These are phyloP conservation scores for Carassius auratus DNA, from an alignment of 2,113 vertebrate species.

Conservation along the genomic window DNA sequence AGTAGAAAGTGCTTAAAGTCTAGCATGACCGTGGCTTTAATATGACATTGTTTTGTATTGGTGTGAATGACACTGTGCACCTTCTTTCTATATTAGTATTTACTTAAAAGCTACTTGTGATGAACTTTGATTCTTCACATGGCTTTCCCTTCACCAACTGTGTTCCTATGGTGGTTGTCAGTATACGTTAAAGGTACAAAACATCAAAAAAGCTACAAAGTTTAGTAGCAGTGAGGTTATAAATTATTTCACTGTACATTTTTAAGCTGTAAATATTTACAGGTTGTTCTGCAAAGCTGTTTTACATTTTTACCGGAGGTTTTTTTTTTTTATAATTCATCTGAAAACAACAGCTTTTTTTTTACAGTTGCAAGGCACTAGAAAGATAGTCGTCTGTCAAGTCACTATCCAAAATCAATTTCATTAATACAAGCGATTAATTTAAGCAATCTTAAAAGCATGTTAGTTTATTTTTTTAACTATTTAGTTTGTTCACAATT, in stretches of 20 bases:
- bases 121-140: background rate
- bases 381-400: background rate
- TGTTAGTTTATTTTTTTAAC: background rate
- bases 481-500: background rate
- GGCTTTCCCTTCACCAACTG: background rate
- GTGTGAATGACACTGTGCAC: background rate
- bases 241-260: background rate
- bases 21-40: too few species aligned
- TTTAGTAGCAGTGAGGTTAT: background rate
- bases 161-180: background rate
- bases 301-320: background rate
- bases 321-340: too few species aligned
- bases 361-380: too few species aligned
- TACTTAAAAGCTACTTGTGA: background rate
- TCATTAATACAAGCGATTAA: background rate
- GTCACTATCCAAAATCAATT: background rate
- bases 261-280: background rate
- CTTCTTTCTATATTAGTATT: background rate
- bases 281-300: background rate
- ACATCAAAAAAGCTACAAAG: background rate
- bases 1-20: too few species aligned
- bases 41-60: background rate
- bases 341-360: too few species aligned
- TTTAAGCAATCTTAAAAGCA: background rate
- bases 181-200: background rate